Percentiles rank a stretch among this genome's conserved stretches.
Evolutionary conservation across 2,113 vertebrate genomes (phyloP).

Genomic region (Tor tambroides): DNA sequence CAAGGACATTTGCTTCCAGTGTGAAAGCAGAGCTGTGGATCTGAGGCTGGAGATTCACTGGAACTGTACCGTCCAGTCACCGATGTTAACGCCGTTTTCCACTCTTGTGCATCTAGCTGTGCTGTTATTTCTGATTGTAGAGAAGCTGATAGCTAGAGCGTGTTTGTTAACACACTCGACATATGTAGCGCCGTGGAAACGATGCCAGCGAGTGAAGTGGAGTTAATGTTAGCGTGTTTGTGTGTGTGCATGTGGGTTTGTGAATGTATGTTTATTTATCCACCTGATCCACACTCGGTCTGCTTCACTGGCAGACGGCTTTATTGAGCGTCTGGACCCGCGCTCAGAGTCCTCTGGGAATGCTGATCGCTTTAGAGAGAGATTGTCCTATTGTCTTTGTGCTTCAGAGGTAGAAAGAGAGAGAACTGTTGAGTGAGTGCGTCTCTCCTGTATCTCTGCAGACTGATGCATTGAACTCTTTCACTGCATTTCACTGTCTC

Average conservation of each 20-base stretch:
- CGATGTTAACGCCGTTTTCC: neutral
- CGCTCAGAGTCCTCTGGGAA: slow-evolving; percentile 3
- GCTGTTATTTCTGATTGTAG: neutral
- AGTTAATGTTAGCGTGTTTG: slow-evolving; percentile 11
- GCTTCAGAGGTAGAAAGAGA: neutral
- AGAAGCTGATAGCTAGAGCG: neutral
- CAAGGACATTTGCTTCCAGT: slow-evolving; percentile 14
- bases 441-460: neutral
- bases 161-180: neutral
- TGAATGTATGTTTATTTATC: slow-evolving; percentile 41
- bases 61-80: neutral
- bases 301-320: slow-evolving; percentile 53
- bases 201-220: neutral
- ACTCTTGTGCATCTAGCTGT: neutral
- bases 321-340: slow-evolving; percentile 50
- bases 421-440: neutral
- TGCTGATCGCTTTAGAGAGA: slow-evolving; percentile 18
- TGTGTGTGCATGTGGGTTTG: slow-evolving; percentile 33
- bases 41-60: neutral
- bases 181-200: neutral
- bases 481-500: neutral
- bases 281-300: slow-evolving; percentile 48
- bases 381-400: slow-evolving; percentile 14
- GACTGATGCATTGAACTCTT: neutral
- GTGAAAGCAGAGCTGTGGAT: neutral